Percentiles rank a stretch among this genome's conserved stretches.
Conservation (phyloP, 2,888 invertebrate genomes). For the Xestia rhomboidea region DNA sequence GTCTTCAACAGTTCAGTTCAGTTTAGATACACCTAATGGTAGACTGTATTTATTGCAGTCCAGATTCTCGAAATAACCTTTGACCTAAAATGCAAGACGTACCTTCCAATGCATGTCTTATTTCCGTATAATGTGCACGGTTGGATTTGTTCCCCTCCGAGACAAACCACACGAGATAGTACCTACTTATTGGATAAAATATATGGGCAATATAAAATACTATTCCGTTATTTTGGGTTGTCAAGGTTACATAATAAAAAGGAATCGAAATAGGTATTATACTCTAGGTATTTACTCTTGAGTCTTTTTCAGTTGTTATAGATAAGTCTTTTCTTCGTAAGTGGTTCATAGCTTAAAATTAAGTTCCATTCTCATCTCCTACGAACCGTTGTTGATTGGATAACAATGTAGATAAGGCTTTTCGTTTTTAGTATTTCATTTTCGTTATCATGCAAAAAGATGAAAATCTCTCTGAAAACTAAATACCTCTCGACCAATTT, state of each 20-base stretch:
- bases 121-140: conserved; percentile 17
- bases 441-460: too few species aligned
- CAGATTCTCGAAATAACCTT: background rate
- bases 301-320: background rate
- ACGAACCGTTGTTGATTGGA: background rate
- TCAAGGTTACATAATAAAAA: background rate
- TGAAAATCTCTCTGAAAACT: conserved; percentile 1
- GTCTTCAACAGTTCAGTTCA: too few species aligned
- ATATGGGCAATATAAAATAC: background rate
- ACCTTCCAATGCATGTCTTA: conserved; percentile 21
- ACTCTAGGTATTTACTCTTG: background rate
- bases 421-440: background rate
- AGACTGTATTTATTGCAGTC: background rate
- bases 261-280: background rate
- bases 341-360: background rate
- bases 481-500: background rate
- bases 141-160: conserved; percentile 16
- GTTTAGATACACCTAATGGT: background rate
- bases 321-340: background rate
- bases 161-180: background rate
- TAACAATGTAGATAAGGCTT: background rate
- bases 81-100: background rate
- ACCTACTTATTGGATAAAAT: background rate
- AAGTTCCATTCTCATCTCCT: background rate
- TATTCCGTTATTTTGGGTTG: background rate